Evolutionary conservation across 2,113 vertebrate genomes (phyloP), one percentile per base, ranked within the genome.

Genomic region (Pteropus alecto): DNA sequence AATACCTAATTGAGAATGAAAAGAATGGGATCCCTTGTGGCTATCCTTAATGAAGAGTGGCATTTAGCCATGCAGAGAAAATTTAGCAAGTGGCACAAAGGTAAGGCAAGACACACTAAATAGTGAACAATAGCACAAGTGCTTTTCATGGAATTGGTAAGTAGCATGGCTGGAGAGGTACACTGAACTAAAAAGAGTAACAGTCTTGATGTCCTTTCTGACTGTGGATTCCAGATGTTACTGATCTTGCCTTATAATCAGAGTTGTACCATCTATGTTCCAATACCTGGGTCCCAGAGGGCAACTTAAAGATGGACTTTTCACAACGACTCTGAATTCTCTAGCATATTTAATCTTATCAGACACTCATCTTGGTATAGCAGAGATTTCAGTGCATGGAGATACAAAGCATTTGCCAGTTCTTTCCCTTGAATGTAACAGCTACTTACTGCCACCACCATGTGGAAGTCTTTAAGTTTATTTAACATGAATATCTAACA

Each of bases 371-470:
- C 84, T 95, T 86, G 3, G 76, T 97, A 88, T 35, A 84, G 70
- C n/a, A 89, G 73, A 74, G 33, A 67, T 96, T 95, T 96, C 54
- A 0, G 1, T 2, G 21, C 1, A 89, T 14, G 1, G 1, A 7
- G 0, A 71, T 68, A 78, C 46, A 54, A 83, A 89, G 22, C 10
- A 24, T 83, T 92, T 95, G 78, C 43, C 60, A 38, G 12, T 24
- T 3, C 0, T 30, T 83, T 48, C 19, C 6, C 14, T 48, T 2
- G 5, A 71, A 35, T 97, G 98, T 79, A 91, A 68, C 93, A 97
- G 97, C 97, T 98, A 87, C 6, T 83, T 96, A 96, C 96, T 99
- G 98, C 98, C 98, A 99, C 98, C 98, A 99, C 97, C 98, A 76
- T 94, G 97, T 98, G 98, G 98, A 65, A 87, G 41, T 87, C 79